Conservation (phyloP, 2,113 vertebrate species). For the Sula dactylatra region DNA sequence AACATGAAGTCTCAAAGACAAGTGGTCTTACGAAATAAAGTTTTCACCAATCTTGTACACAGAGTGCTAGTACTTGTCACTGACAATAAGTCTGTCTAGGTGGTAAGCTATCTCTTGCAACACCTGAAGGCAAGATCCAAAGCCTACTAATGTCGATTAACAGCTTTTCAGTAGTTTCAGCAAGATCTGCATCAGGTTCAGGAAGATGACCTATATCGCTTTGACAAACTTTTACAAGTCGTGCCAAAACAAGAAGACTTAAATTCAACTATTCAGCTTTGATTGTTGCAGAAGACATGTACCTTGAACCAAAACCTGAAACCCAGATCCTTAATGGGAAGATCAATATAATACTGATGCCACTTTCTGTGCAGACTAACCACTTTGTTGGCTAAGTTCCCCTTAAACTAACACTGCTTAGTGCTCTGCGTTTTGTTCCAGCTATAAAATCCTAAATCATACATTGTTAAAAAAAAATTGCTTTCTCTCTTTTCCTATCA, state of each 20-base stretch:
- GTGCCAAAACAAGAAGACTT: not conserved
- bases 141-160: not conserved
- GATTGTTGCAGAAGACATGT: not conserved
- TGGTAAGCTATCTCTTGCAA: not conserved
- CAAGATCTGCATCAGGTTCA: not conserved
- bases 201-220: not conserved
- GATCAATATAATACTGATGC: not conserved
- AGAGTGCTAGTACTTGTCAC: not conserved
- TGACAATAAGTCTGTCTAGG: not conserved
- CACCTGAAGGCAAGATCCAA: not conserved
- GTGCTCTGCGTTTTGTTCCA: not conserved
- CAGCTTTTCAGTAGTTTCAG: not conserved
- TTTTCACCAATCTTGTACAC: not conserved
- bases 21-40: not conserved
- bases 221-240: accelerated
- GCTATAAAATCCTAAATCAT: not conserved
- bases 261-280: not conserved
- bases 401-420: not conserved
- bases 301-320: not conserved
- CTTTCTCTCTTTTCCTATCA: not conserved
- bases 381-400: not conserved
- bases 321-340: not conserved
- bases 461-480: not conserved
- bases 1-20: not conserved
- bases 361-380: not conserved